Evolutionary conservation across 2,113 vertebrate species (phyloP), one percentile per base, ranked within the genome.

Genomic region (Aphyosemion australe): DNA sequence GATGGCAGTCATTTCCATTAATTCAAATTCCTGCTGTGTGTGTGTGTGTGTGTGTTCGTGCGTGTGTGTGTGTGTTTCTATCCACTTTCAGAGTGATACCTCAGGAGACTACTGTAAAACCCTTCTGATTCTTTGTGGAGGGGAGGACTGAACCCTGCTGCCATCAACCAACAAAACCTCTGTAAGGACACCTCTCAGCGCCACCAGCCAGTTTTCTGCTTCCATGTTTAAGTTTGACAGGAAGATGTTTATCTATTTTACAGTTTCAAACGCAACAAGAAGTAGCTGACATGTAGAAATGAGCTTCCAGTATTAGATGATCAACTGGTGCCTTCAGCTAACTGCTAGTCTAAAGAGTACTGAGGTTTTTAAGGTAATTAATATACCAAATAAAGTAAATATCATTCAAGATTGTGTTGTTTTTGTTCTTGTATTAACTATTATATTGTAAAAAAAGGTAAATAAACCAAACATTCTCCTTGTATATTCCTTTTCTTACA

Each of bases 41-140:
- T 32, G 32, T 32, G 32, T 32, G 39, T 41, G 39, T 41, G 39
- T 41, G 39, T 41, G 39, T 41, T 5, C 11, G 39, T 41, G 39
- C 11, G 39, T 41, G 39, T 41, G 39, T 41, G 39, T 41, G 39
- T 41, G 39, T 41, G 39, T 41, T 66, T 51, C 50, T n/a, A 12
- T 76, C 48, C 18, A 37, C 58, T 12, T 76, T 79, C 88, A 99
- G 97, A 93, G 95, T 12, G 97, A 99, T 84, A 96, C 95, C n/a
- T 98, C 97, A 0, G 97, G 97, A 9, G 94, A 99, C 89, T 99
- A 97, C 87, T 65, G 94, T 83, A 97, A 95, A 87, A 96, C 95
- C 48, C 87, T 99, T 84, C 91, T 98, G 84, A 50, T 85, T 43
- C 87, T 99, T 48, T 98, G 96, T 3, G 97, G 95, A 0, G 97